Conservation (phyloP, 2,113 vertebrate species). For the Ancistrus triradiatus region DNA sequence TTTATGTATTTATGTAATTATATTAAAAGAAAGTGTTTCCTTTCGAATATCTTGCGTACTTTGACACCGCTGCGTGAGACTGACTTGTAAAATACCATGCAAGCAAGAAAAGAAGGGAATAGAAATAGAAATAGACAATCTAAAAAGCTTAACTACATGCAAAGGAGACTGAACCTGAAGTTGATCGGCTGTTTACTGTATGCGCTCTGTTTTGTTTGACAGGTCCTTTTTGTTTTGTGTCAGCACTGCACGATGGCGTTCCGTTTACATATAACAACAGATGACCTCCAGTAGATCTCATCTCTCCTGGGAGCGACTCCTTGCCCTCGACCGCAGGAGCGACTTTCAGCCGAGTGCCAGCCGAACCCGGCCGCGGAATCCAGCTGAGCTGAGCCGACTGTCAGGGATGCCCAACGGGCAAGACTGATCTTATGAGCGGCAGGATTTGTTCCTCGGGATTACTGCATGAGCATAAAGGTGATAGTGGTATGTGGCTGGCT, state of each 20-base stretch:
- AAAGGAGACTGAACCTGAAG: background rate
- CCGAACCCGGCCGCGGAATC: conserved; percentile 24
- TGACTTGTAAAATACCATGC: no score
- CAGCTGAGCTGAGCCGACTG: conserved; percentile 28
- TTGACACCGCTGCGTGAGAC: no score
- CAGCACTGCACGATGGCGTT: conserved; percentile 39
- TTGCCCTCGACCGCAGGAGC: background rate
- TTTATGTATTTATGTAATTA: no score
- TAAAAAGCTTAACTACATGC: no score
- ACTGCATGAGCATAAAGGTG: no score
- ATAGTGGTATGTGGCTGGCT: no score
- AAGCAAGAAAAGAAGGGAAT: no score
- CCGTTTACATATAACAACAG: conserved; percentile 53
- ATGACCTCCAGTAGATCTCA: conserved; percentile 43
- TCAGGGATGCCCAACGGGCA: conserved; percentile 23
- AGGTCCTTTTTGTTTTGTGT: conserved; percentile 41
- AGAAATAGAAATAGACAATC: no score
- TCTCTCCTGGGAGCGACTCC: conserved; percentile 14
- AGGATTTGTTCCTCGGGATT: conserved; percentile 4
- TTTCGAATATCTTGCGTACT: no score
- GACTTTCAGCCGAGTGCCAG: conserved; percentile 11
- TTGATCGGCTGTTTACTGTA: conserved; percentile 23
- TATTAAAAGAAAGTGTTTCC: no score
- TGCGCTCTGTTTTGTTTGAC: conserved; percentile 44
- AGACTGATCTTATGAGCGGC: conserved; percentile 4